Evolutionary conservation across 2,113 vertebrate genomes (phyloP).

Genomic region (Aegotheles bennettii): DNA sequence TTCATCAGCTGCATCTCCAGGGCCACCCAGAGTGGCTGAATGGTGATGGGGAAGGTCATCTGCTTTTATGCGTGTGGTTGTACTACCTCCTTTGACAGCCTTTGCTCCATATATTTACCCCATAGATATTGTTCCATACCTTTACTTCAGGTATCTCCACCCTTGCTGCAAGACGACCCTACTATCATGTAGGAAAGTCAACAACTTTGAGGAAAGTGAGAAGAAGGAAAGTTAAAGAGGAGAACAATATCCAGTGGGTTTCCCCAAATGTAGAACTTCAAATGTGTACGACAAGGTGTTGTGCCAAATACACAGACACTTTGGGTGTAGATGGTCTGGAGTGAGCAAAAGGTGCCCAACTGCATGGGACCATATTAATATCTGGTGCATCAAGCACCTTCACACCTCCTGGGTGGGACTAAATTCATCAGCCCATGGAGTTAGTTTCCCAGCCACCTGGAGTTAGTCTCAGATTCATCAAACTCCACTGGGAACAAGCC

Average conservation of each 20-base stretch:
- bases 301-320: fast-evolving
- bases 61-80: neutral
- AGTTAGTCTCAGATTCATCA: neutral
- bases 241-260: neutral
- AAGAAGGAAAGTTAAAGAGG: neutral
- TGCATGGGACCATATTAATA: too few relatives aligned
- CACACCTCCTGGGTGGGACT: neutral
- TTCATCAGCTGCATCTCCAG: neutral
- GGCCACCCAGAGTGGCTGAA: neutral
- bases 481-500: neutral
- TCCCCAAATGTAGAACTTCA: neutral
- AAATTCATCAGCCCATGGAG: neutral
- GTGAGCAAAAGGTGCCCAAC: neutral
- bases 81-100: neutral
- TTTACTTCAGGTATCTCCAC: fast-evolving
- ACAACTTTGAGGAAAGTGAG: neutral
- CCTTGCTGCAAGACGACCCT: neutral
- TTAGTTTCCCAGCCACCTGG: neutral
- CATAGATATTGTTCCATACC: neutral
- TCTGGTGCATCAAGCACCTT: fast-evolving
- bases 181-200: neutral
- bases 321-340: fast-evolving
- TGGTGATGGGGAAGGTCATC: neutral
- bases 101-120: neutral
- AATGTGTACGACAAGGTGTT: fast-evolving